These are phyloP conservation scores for Leucoraja erinaceus DNA, from an alignment of 2,113 vertebrate genomes.

Conservation along the genomic window DNA sequence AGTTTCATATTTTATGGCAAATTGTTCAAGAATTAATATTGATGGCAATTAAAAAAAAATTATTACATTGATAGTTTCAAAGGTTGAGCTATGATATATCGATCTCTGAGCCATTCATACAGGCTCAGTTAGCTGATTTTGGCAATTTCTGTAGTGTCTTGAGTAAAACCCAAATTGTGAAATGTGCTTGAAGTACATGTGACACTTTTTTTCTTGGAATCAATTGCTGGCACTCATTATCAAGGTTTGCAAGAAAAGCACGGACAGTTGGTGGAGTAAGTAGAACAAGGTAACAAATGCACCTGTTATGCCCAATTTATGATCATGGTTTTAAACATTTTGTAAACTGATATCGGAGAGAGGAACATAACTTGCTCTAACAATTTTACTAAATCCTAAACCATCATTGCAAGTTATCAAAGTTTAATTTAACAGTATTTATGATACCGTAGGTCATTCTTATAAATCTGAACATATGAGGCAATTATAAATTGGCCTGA, in stretches of 20 bases:
- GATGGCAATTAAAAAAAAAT: no score
- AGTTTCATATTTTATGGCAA: neutral
- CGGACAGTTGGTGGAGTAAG: neutral
- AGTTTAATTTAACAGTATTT: no score
- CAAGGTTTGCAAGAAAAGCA: neutral
- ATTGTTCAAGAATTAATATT: neutral
- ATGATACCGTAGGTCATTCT: neutral
- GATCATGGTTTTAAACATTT: neutral
- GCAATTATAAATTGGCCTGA: neutral
- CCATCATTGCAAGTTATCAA: no score
- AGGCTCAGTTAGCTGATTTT: neutral
- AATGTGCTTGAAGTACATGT: neutral
- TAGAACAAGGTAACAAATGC: neutral
- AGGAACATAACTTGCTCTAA: no score
- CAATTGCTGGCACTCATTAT: neutral
- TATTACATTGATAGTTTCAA: neutral
- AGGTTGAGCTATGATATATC: neutral
- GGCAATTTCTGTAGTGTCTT: neutral
- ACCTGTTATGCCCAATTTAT: neutral
- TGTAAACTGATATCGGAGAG: neutral
- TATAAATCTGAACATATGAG: neutral
- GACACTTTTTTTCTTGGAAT: neutral
- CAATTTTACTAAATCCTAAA: no score
- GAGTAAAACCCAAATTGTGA: neutral
- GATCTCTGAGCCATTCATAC: neutral